Conservation (phyloP, 1,140 invertebrate species). For the Rhopalosiphum padi region DNA sequence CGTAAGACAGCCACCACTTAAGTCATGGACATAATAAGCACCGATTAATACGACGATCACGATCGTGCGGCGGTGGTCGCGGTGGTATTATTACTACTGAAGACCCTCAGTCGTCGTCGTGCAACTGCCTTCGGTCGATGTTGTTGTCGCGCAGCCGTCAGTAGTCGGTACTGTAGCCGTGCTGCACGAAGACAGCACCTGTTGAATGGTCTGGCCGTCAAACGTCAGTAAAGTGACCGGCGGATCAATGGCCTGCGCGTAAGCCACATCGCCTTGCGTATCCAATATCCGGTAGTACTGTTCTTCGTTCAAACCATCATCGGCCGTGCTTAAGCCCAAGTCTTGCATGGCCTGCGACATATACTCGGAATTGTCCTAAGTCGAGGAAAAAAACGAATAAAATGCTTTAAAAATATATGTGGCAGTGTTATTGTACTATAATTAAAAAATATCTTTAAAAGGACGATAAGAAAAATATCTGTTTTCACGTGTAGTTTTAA, state of each 20-base stretch:
- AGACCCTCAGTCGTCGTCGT: background rate
- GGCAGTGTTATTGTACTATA: background rate
- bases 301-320: conserved; percentile 2
- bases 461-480: too few relatives aligned
- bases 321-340: background rate
- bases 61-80: background rate
- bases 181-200: conserved; percentile 28
- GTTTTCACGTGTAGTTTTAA: too few relatives aligned
- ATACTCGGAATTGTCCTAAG: conserved; percentile 5
- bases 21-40: too few relatives aligned
- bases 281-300: conserved; percentile 50
- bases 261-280: conserved; percentile 46
- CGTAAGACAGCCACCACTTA: background rate
- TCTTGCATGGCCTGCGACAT: conserved; percentile 31
- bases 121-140: background rate
- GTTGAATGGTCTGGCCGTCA: conserved; percentile 39
- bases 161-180: background rate
- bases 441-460: too few relatives aligned
- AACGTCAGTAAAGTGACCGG: background rate
- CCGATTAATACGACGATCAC: background rate
- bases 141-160: background rate
- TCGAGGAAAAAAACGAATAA: background rate
- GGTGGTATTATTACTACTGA: background rate
- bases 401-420: background rate
- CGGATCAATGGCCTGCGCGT: conserved; percentile 34